Conservation (phyloP, 2,113 vertebrate species). For the Paracanthobrama guichenoti region DNA sequence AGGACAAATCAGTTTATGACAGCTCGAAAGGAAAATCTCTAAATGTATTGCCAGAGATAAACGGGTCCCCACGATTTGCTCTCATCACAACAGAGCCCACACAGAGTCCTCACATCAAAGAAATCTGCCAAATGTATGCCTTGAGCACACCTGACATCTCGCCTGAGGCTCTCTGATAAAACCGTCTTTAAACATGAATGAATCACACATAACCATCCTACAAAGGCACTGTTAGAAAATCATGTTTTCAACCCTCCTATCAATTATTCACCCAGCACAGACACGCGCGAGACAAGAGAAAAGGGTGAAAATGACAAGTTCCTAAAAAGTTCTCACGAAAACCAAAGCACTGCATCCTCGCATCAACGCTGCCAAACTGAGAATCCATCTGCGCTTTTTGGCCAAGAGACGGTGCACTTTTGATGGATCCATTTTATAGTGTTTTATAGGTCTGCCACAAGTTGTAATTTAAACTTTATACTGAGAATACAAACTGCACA, state of each 20-base stretch:
- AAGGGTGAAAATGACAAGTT: constrained; percentile 18
- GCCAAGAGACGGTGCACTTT: background rate
- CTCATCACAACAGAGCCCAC: constrained; percentile 47
- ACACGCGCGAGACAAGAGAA: constrained; percentile 54
- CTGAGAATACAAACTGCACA: background rate
- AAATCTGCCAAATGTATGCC: constrained; percentile 57
- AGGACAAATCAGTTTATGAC: constrained; percentile 17
- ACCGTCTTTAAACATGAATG: constrained; percentile 77
- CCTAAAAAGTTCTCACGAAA: constrained; percentile 11
- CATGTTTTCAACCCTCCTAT: constrained; percentile 56
- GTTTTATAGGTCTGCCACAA: background rate
- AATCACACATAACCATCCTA: constrained; percentile 53
- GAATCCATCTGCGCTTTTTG: background rate
- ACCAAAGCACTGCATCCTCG: background rate
- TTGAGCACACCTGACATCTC: constrained; percentile 69
- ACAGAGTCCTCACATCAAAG: constrained; percentile 49
- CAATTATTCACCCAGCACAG: constrained; percentile 72
- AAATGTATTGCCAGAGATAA: constrained; percentile 18
- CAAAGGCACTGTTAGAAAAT: constrained; percentile 51
- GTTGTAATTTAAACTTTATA: background rate
- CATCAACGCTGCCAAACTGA: background rate
- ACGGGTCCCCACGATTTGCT: constrained; percentile 15
- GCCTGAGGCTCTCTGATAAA: constrained; percentile 69
- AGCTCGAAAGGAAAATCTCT: constrained; percentile 30
- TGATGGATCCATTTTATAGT: background rate